These are phyloP conservation scores for Trichacis sp. DNA, from an alignment of 2,888 invertebrate species.

Conservation along the genomic window DNA sequence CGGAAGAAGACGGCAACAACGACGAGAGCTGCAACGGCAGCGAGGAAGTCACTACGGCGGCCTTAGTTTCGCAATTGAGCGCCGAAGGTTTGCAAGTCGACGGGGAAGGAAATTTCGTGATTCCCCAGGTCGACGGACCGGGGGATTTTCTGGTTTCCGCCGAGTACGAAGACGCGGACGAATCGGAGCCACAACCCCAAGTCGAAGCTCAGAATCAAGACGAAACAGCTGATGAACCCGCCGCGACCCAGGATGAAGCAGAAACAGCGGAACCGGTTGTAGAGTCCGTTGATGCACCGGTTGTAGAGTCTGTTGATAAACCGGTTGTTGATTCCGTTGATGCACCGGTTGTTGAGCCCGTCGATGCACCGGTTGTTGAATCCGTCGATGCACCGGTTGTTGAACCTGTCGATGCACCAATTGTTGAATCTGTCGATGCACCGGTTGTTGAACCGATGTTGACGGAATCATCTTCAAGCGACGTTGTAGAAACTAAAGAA, in stretches of 20 bases:
- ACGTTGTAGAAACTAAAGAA: conserved; percentile 9
- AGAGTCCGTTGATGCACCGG: conserved; percentile 42
- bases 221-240: conserved; percentile 35
- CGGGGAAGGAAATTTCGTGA: conserved; percentile 63
- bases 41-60: conserved; percentile 57
- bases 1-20: conserved; percentile 54
- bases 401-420: no score
- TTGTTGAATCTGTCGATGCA: no score
- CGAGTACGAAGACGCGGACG: conserved; percentile 46
- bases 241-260: conserved; percentile 19
- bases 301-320: no score
- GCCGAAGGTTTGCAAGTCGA: conserved; percentile 65
- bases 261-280: conserved; percentile 2
- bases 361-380: no score
- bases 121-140: conserved; percentile 65
- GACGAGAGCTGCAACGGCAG: conserved; percentile 66
- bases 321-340: no score
- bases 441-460: conserved; percentile 34
- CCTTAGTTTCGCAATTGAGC: conserved; percentile 56
- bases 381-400: conserved; percentile 38
- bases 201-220: conserved; percentile 30
- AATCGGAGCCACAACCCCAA: conserved; percentile 23
- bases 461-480: conserved; percentile 8
- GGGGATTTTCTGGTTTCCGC: conserved; percentile 59
- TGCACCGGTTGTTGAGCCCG: conserved; percentile 37